phyloP scores from a whole-genome alignment of 2,797 vertebrate genomes.

The Sorex maritimensis region DNA sequence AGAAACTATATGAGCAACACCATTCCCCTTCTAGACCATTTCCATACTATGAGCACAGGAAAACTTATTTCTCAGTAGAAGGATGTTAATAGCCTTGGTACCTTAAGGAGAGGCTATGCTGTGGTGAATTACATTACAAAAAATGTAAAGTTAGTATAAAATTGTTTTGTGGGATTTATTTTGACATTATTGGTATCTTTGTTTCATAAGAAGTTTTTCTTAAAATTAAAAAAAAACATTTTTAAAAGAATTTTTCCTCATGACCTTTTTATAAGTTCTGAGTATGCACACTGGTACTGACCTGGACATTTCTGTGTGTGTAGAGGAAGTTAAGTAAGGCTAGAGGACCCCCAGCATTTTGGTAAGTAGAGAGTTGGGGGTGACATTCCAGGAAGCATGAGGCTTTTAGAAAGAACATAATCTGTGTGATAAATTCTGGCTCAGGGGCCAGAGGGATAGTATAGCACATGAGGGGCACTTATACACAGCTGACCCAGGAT shows the following conservation, averaged over 20 bases:
- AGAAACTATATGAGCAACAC: conserved; percentile 2
- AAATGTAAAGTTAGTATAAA: neutral
- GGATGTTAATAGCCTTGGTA: neutral
- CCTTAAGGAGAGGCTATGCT: conserved; percentile 14
- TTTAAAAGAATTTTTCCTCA: neutral
- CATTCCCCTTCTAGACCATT: neutral
- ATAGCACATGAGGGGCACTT: too few species aligned
- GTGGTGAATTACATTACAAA: neutral
- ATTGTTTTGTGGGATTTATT: conserved; percentile 44
- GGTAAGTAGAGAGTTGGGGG: neutral
- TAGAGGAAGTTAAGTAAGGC: neutral
- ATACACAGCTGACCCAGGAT: too few species aligned
- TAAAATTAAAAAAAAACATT: neutral
- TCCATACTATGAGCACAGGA: neutral
- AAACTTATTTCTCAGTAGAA: neutral
- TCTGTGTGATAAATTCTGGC: neutral
- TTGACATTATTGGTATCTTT: conserved; percentile 23
- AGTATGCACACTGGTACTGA: neutral
- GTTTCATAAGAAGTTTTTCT: neutral
- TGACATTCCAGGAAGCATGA: neutral
- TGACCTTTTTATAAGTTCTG: neutral
- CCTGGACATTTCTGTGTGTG: neutral
- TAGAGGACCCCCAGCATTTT: neutral
- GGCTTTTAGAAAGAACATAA: neutral
- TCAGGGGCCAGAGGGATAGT: neutral